Evolutionary conservation across 1,140 invertebrate species (phyloP).

Genomic region (Platorchestia sp.): DNA sequence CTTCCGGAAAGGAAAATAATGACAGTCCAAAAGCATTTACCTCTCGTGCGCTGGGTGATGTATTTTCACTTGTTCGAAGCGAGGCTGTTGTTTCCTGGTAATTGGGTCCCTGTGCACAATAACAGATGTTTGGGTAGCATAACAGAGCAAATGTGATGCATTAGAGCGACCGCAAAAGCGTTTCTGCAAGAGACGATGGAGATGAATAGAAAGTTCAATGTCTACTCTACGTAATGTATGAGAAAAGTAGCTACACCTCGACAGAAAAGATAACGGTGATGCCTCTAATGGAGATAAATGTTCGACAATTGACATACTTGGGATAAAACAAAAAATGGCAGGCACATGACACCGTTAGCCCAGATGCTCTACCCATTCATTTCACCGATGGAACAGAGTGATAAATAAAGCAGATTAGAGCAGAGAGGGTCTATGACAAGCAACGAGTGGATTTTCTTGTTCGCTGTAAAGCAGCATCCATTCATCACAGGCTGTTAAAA

Average conservation of each 20-base stretch:
- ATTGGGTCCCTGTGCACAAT: neutral
- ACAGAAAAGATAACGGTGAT: neutral
- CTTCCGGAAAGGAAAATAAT: neutral
- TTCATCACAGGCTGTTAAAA: neutral
- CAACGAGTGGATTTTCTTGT: neutral
- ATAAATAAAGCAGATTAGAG: neutral
- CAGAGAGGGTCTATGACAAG: neutral
- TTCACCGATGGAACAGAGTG: neutral
- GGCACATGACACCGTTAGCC: neutral
- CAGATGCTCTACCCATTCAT: neutral
- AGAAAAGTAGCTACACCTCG: neutral
- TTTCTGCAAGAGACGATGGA: neutral
- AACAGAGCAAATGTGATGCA: neutral
- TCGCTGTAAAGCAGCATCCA: neutral
- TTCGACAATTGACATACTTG: constrained; percentile 27
- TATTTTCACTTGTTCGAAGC: neutral
- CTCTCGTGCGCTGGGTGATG: neutral
- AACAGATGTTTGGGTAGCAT: neutral
- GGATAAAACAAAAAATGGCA: neutral
- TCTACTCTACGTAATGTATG: neutral
- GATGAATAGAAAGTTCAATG: constrained; percentile 30
- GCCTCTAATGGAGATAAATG: constrained; percentile 1
- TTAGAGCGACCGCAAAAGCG: neutral
- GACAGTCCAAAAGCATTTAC: no score
- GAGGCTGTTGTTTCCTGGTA: neutral